Conservation (phyloP, 1,140 invertebrate species). For the Olivierus martensii region DNA sequence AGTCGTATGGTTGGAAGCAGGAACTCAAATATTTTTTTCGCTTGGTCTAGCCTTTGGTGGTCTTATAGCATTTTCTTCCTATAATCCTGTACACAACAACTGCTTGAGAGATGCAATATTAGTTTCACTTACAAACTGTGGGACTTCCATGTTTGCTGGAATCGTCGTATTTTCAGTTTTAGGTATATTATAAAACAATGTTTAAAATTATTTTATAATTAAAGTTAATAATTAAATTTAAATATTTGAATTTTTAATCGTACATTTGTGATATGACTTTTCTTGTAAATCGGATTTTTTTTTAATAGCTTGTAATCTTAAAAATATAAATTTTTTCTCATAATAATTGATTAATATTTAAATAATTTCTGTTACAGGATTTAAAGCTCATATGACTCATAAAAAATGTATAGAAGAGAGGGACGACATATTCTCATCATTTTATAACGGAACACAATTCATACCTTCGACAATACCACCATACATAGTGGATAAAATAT, state of each 20-base stretch:
- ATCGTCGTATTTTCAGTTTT: constrained; percentile 96
- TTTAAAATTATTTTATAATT: not conserved
- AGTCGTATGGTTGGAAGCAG: constrained; percentile 90
- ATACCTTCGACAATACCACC: constrained; percentile 1
- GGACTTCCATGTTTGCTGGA: constrained; percentile 94
- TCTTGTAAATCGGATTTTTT: too few relatives aligned
- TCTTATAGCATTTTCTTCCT: constrained; percentile 85
- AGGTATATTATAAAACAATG: constrained; percentile 35
- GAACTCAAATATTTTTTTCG: constrained; percentile 95
- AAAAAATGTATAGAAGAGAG: constrained; percentile 52
- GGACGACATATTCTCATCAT: constrained; percentile 30
- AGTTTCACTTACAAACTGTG: constrained; percentile 86
- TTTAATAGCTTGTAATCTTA: too few relatives aligned
- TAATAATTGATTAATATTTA: too few relatives aligned
- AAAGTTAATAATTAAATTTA: too few relatives aligned
- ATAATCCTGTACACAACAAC: constrained; percentile 93
- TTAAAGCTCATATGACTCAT: constrained; percentile 74
- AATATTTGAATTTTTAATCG: too few relatives aligned
- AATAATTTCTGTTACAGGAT: constrained; percentile 35
- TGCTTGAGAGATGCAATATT: constrained; percentile 86
- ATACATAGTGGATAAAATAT: constrained; percentile 3
- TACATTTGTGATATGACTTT: too few relatives aligned
- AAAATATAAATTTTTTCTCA: too few relatives aligned
- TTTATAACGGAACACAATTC: constrained; percentile 6
- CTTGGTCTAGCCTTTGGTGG: constrained; percentile 89